Evolutionary conservation across 2,113 vertebrate genomes (phyloP), one percentile per base, ranked within the genome.

Genomic region (Anthoscopus minutus): DNA sequence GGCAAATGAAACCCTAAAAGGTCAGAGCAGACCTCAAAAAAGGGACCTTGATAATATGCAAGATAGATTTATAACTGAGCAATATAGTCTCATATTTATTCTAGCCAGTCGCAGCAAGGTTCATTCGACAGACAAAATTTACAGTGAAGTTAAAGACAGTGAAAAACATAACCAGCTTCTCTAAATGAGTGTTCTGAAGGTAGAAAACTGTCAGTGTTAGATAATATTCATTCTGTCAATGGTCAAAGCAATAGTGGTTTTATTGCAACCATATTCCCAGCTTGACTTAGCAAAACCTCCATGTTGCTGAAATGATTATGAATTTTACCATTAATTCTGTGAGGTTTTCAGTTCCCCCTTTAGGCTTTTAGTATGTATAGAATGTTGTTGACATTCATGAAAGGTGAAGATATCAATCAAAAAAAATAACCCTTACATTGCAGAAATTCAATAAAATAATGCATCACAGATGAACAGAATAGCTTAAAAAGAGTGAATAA

Each of bases 391-490:
- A 94, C 45, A 76, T 82, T 91, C 58, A 69, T 4, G 1, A 82
- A 94, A 89, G 78, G 74, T 92, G 81, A 82, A 79, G 81, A 85
- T 82, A 89, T 57, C 27, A 9, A 13, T 47, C 15, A 72, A 92
- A 92, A 77, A 88, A 62, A 54, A 24, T 13, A 88, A 33, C 25
- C 7, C 37, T 78, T 84, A 56, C 48, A 64, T 20, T 85, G 81
- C 42, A 87, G 61, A 87, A 87, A 72, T 93, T 93, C 81, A 81
- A 87, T 73, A 82, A 89, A 91, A 91, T 94, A 94, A 95, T 89
- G 61, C 42, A 87, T 85, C 33, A 58, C 86, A 96, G 91, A 78
- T 85, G 71, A 91, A 79, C 15, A 65, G 54, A 79, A 94, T 51
- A 92, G n/a, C 70, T 82, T 53, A 58, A 92, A 95, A 94, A 89